Conservation (phyloP, 1,140 invertebrate genomes). For the Meteorus sp. region DNA sequence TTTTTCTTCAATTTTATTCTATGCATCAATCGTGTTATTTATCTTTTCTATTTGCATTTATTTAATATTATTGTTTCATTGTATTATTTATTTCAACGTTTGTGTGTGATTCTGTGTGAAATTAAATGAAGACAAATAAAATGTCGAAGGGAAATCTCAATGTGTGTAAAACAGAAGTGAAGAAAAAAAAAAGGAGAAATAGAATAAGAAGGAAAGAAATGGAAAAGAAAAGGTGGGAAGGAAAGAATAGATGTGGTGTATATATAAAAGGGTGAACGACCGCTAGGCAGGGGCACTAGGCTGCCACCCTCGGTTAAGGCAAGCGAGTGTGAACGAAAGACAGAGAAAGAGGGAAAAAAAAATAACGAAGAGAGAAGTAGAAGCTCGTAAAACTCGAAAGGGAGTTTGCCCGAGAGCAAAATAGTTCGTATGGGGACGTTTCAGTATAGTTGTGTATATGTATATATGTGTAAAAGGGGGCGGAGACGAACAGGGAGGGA, state of each 20-base stretch:
- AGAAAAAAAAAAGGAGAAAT: not conserved
- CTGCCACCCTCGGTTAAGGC: conserved; percentile 51
- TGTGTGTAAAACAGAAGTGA: conserved; percentile 10
- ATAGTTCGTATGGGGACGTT: conserved; percentile 1
- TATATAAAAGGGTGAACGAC: conserved; percentile 54
- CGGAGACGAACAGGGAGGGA: not conserved
- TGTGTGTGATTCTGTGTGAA: no score
- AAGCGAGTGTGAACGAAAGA: conserved; percentile 18
- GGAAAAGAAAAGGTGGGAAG: not conserved
- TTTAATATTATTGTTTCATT: no score
- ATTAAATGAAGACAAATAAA: no score
- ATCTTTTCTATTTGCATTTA: no score
- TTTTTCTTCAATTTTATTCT: no score
- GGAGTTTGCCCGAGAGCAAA: not conserved
- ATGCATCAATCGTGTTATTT: no score
- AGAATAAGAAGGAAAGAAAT: conserved; percentile 12
- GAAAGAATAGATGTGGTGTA: conserved; percentile 13
- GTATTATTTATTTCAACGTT: no score
- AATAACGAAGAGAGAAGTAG: not conserved
- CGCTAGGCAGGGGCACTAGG: conserved; percentile 57
- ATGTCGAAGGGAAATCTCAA: conserved; percentile 5
- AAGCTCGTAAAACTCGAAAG: not conserved
- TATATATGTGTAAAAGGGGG: no score
- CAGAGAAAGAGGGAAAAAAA: conserved; percentile 25
- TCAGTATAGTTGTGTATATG: no score